phyloP scores from a whole-genome alignment of 2,888 invertebrate species.

The Hydraecia micacea region DNA sequence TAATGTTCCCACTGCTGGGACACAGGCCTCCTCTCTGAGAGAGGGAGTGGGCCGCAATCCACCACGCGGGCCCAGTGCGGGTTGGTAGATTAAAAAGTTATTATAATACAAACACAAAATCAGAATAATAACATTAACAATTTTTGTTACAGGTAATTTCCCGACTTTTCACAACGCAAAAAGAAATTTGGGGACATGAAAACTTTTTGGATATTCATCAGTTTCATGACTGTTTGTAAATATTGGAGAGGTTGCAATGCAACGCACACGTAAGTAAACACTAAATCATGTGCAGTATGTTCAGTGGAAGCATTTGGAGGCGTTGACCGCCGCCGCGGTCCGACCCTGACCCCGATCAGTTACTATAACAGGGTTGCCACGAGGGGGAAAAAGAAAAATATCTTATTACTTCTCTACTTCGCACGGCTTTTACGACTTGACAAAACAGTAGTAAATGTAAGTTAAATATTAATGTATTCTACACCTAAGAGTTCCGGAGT shows the following conservation, averaged over 20 bases:
- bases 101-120: background rate
- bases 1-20: too few species aligned
- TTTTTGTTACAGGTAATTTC: conserved; percentile 54
- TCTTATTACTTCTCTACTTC: background rate
- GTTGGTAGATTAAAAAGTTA: background rate
- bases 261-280: conserved; percentile 34
- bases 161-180: background rate
- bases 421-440: background rate
- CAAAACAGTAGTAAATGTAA: background rate
- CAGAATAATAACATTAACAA: background rate
- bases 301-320: conserved; percentile 12
- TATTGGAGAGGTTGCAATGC: conserved; percentile 16
- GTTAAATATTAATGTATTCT: background rate
- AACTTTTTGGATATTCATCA: background rate
- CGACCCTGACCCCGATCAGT: conserved; percentile 57
- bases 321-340: conserved; percentile 46
- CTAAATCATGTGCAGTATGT: conserved; percentile 18
- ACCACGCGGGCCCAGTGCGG: too few species aligned
- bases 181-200: background rate
- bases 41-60: too few species aligned
- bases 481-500: too few species aligned
- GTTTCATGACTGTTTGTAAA: background rate
- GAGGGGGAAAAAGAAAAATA: background rate
- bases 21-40: too few species aligned
- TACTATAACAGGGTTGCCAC: conserved; percentile 38